Conservation (phyloP, 2,888 invertebrate species). For the Tetanocera ferruginea region DNA sequence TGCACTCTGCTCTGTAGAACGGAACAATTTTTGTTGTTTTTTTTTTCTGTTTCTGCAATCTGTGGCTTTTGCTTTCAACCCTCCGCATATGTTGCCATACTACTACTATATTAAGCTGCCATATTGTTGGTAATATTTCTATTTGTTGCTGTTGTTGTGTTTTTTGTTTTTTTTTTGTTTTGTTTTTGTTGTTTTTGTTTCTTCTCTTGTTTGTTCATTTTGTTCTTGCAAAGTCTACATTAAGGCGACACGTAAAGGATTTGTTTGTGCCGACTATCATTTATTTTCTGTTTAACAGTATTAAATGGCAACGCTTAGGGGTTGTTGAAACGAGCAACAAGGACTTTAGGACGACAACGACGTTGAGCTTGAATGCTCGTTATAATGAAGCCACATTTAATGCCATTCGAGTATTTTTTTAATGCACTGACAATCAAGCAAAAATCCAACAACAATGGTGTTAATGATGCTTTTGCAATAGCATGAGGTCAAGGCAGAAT, state of each 20-base stretch:
- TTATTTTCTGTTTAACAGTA: constrained; percentile 62
- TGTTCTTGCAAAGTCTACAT: constrained; percentile 30
- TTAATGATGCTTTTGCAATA: constrained; percentile 4
- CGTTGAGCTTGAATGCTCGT: constrained; percentile 4
- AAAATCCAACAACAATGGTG: constrained; percentile 18
- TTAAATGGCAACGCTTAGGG: constrained; percentile 2
- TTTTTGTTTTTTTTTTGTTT: neutral
- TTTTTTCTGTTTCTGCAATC: neutral
- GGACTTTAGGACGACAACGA: neutral
- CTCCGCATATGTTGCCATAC: neutral
- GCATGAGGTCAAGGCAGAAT: neutral
- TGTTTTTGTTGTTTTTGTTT: neutral
- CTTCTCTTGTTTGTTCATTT: neutral
- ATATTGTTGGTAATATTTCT: neutral
- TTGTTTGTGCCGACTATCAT: constrained; percentile 53
- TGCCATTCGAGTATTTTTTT: constrained; percentile 27
- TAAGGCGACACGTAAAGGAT: constrained; percentile 45
- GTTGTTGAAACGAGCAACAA: neutral
- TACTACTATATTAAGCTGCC: neutral
- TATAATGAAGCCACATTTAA: constrained; percentile 26
- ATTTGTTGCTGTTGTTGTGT: neutral
- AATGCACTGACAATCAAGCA: constrained; percentile 17
- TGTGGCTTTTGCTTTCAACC: neutral
- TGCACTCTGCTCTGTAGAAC: neutral
- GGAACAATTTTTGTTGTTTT: neutral